Evolutionary conservation across 1,140 invertebrate species (phyloP).

Genomic region (Monomorium pharaonis): DNA sequence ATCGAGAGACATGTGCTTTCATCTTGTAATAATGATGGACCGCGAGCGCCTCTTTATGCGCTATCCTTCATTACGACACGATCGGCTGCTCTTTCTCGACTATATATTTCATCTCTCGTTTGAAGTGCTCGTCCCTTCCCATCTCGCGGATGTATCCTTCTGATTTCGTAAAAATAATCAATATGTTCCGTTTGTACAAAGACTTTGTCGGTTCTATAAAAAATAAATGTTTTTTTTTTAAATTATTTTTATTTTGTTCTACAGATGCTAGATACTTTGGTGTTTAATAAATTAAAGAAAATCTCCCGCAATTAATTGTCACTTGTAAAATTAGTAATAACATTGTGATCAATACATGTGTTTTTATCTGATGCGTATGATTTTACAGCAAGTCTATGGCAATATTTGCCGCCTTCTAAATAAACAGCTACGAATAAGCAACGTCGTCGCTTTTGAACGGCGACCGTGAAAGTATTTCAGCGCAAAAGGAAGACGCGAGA

Average conservation of each 20-base stretch:
- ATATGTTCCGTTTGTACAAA: background rate
- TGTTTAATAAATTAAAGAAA: background rate
- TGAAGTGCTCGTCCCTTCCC: background rate
- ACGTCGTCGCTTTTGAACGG: conserved; percentile 43
- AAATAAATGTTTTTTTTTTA: background rate
- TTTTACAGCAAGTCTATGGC: background rate
- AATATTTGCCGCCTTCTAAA: conserved; percentile 7
- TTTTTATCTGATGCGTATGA: background rate
- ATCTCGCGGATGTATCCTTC: background rate
- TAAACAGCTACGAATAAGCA: conserved; percentile 44
- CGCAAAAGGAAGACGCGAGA: conserved; percentile 42
- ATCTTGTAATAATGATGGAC: conserved; percentile 55
- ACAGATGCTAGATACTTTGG: background rate
- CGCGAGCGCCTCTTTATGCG: conserved; percentile 15
- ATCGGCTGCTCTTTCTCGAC: conserved; percentile 18
- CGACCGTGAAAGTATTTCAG: conserved; percentile 62
- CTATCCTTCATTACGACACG: conserved; percentile 25
- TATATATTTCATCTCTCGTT: background rate
- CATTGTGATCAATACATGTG: background rate
- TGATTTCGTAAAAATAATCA: conserved; percentile 15
- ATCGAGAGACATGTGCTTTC: conserved; percentile 57
- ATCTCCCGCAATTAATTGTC: background rate
- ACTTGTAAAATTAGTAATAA: background rate
- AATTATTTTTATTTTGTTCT: background rate
- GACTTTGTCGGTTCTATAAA: background rate